Evolutionary conservation across 2,888 invertebrate species (phyloP), one percentile per base, ranked within the genome.

Genomic region (Timema cristinae): DNA sequence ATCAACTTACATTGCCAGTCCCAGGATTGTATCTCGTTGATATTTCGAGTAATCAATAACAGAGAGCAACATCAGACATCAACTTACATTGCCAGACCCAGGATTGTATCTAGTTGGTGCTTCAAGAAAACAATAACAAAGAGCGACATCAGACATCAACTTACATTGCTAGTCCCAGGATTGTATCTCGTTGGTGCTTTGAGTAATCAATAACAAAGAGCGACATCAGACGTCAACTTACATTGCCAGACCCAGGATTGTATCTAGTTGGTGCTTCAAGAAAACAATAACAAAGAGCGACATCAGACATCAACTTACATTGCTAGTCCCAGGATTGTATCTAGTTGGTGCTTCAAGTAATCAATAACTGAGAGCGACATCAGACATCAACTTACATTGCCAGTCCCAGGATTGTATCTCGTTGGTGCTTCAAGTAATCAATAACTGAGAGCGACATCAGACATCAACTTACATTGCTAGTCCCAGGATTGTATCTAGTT

Each of bases 241-340:
- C 85, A 85, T 84, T n/a, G 84, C 83, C 63, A 86, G 79, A 7
- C 85, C 85, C 8, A 85, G 79, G 69, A 86, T 85, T 2, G 85
- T 85, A 75, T 85, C 85, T 71, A 80, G 79, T 76, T 83, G 83
- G 32, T 32, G 32, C 32, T 32, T 32, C 32, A 4, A 32, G 32
- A 2, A 32, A 32, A 2, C 32, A 32, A 32, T 32, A 32, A 32
- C 2, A 2, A 4, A 32, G 1, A 32, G 32, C 4, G 32, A 32
- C 32, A 32, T 32, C 32, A 11, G 16, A 15, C 50, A 11, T 69
- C 2, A 1, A 75, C 82, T 80, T 78, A 85, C 85, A 85, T 84
- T n/a, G 84, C 83, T 66, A 86, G 79, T 7, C 85, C 85, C 8
- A 85, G 79, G 69, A 86, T 85, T 2, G 85, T 85, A 75, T 85